Evolutionary conservation across 2,113 vertebrate species (phyloP).

Genomic region (Bos javanicus): DNA sequence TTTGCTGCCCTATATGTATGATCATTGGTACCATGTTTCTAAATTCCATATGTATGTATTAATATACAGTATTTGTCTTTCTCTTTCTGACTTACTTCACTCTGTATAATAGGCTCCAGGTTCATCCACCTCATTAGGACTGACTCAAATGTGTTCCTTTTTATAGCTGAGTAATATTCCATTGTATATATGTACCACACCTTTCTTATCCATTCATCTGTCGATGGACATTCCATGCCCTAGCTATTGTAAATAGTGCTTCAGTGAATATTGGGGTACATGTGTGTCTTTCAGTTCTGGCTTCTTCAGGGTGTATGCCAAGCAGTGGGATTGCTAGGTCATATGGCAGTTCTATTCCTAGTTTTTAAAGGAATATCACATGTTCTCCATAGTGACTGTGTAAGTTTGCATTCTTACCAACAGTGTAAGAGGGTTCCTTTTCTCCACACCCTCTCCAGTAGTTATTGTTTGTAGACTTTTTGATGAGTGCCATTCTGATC

Average conservation of each 20-base stretch:
- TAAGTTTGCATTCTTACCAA: not conserved
- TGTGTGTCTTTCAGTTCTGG: not conserved
- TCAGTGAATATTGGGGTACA: not conserved
- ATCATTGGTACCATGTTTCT: not conserved
- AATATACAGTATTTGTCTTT: not conserved
- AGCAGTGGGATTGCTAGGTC: not conserved
- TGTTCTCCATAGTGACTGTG: not conserved
- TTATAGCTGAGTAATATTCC: not conserved
- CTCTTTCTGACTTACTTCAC: not conserved
- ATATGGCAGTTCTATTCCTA: not conserved
- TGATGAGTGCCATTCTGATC: not conserved
- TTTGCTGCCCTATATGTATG: not conserved
- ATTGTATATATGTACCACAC: not conserved
- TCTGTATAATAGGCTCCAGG: not conserved
- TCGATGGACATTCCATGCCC: not conserved
- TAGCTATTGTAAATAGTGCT: not conserved
- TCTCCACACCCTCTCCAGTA: not conserved
- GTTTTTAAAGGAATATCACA: not conserved
- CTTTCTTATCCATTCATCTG: not conserved
- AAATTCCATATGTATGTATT: not conserved
- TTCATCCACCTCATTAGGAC: not conserved
- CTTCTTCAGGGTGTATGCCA: not conserved
- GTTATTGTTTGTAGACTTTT: not conserved
- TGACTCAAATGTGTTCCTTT: not conserved
- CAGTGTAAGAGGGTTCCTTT: not conserved